These are phyloP conservation scores for Sus cebifrons DNA, from an alignment of 2,797 vertebrate species.

Conservation along the genomic window DNA sequence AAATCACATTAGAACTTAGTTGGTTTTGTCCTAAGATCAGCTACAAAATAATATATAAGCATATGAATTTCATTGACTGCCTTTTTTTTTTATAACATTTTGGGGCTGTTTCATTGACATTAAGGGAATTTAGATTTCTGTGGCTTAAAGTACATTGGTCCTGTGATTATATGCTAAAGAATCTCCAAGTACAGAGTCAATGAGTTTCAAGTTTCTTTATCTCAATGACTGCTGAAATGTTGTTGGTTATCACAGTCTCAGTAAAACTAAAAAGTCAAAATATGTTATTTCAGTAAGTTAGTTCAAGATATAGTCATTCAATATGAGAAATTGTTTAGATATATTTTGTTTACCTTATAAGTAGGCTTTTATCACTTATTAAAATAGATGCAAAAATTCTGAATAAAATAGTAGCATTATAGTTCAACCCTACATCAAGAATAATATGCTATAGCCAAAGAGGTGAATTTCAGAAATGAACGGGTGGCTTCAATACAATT, in stretches of 20 bases:
- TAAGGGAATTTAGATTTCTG: background rate
- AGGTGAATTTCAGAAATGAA: background rate
- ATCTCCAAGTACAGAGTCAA: background rate
- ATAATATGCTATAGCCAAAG: background rate
- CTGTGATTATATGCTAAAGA: background rate
- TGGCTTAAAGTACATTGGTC: background rate
- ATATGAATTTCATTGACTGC: background rate
- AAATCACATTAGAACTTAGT: background rate
- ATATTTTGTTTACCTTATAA: background rate
- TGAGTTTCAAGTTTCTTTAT: background rate
- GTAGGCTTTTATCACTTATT: background rate
- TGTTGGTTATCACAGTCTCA: background rate
- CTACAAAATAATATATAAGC: background rate
- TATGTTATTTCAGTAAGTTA: background rate
- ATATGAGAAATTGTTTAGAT: background rate
- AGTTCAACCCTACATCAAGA: background rate
- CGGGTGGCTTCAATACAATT: background rate
- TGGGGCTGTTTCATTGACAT: background rate
- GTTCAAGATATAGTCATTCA: background rate
- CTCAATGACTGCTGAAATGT: background rate
- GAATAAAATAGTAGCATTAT: background rate
- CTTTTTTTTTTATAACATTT: background rate
- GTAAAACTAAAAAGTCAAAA: background rate
- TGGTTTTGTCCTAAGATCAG: background rate
- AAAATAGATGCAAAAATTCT: background rate